Conservation (phyloP, 2,888 invertebrate species). For the Julus scanicus region DNA sequence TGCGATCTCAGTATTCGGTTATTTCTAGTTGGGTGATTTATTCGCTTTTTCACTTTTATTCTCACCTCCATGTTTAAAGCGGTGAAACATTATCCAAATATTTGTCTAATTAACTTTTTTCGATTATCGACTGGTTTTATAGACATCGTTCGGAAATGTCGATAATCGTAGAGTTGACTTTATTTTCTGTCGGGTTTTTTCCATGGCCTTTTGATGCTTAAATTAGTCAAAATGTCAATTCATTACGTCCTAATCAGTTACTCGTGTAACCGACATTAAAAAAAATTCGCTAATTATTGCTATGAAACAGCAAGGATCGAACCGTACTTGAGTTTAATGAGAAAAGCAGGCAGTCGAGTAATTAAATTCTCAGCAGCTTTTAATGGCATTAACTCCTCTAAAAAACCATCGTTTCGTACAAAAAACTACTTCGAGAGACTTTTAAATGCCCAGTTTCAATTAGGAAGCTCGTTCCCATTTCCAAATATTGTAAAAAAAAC, state of each 20-base stretch:
- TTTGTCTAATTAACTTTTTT: no score
- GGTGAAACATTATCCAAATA: no score
- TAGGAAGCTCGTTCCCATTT: not conserved
- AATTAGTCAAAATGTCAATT: constrained; percentile 30
- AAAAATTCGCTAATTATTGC: not conserved
- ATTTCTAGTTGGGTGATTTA: no score
- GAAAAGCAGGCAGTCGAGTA: constrained; percentile 16
- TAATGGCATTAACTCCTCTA: constrained; percentile 21
- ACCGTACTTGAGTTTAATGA: not conserved
- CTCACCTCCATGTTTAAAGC: no score
- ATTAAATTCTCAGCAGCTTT: constrained; percentile 40
- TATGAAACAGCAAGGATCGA: not conserved
- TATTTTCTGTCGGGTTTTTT: not conserved
- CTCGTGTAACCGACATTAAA: not conserved
- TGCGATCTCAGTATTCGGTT: no score
- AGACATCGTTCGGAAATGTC: no score
- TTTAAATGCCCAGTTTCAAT: not conserved
- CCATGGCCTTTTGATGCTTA: not conserved
- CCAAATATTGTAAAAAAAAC: not conserved
- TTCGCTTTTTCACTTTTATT: no score
- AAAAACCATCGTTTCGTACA: not conserved
- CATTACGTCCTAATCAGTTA: constrained; percentile 6
- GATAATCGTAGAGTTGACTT: no score
- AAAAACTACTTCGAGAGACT: not conserved
- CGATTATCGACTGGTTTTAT: no score